Evolutionary conservation across 2,113 vertebrate species (phyloP), one percentile per base, ranked within the genome.

Genomic region (Ictalurus furcatus): DNA sequence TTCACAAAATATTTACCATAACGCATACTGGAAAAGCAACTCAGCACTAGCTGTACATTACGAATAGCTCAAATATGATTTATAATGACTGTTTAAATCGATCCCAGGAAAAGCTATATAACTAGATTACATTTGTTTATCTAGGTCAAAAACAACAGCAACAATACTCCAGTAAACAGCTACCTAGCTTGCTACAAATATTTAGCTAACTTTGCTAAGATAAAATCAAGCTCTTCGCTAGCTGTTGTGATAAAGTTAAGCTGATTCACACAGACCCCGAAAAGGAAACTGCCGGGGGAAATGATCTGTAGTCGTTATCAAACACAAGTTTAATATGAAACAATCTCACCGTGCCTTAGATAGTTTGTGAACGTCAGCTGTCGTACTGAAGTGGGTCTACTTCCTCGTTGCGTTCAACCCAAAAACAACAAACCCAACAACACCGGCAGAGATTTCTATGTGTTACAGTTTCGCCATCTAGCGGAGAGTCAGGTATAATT

Each of bases 281-380:
- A 37, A 69, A 23, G 1, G 3, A 58, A 61, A 76, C 6, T n/a
- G 2, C 6, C 56, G 19, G 14, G 2, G 3, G 19, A 17, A 56
- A 16, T 2, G 19, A 40, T 9, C 14, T 63, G 58, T 7, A 17
- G 12, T 4, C 2, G 21, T 69, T 34, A 34, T 65, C 34, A 67
- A 80, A 23, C 6, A 23, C 3, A 34, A 25, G n/a, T 37, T n/a
- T 56, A 19, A 69, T 28, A 19, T 37, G 30, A 67, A 88, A 58
- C 1, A 44, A 81, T 13, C 56, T 73, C 12, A 88, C n/a, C 21
- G 40, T 89, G 28, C 58, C 83, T 65, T 11, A 2, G 19, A 8
- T 34, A 14, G n/a, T 79, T 56, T 14, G 59, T 34, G 34, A 56
- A 44, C 54, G 3, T 65, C 73, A 89, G 73, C 83, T 89, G 88